These are phyloP conservation scores for Pseudopleuronectes americanus DNA, from an alignment of 2,797 vertebrate species.

Conservation along the genomic window DNA sequence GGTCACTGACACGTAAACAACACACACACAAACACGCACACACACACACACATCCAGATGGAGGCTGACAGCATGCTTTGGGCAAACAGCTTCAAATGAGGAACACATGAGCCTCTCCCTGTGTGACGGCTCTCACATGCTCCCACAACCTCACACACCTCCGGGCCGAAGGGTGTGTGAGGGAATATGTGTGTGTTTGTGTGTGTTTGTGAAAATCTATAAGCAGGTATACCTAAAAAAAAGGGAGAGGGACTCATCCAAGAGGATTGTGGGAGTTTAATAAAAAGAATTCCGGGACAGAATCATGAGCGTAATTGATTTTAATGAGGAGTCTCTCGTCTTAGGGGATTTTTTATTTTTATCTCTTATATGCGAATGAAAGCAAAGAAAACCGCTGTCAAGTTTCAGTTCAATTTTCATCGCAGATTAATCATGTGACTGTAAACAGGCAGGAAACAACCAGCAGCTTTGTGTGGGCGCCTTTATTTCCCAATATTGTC, in stretches of 20 bases:
- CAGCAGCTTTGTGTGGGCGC: too few relatives aligned
- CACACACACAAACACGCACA: slow-evolving; percentile 41
- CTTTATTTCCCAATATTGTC: too few relatives aligned
- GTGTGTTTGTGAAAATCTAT: neutral
- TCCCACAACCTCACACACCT: slow-evolving; percentile 73
- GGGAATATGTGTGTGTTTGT: slow-evolving; percentile 8
- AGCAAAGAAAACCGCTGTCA: neutral
- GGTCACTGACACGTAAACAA: slow-evolving; percentile 78
- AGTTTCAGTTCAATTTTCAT: neutral
- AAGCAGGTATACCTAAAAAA: slow-evolving; percentile 13
- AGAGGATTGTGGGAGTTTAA: neutral
- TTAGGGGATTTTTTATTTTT: neutral
- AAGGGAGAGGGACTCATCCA: neutral
- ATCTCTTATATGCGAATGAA: neutral
- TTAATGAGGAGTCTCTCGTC: neutral
- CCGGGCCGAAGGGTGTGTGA: slow-evolving; percentile 44
- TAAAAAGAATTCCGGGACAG: neutral
- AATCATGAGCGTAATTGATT: neutral
- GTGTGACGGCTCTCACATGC: slow-evolving; percentile 82
- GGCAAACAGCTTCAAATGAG: slow-evolving; percentile 81
- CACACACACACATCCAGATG: slow-evolving; percentile 74
- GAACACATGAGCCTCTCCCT: slow-evolving; percentile 77
- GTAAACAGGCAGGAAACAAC: too few relatives aligned
- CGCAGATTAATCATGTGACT: too few relatives aligned
- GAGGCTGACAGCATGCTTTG: slow-evolving; percentile 81